A percentile compares a stretch with the other conserved stretches of the same genome.
These are phyloP conservation scores for Phoxinus dragarum DNA, from an alignment of 2,797 vertebrate species.

Conservation along the genomic window DNA sequence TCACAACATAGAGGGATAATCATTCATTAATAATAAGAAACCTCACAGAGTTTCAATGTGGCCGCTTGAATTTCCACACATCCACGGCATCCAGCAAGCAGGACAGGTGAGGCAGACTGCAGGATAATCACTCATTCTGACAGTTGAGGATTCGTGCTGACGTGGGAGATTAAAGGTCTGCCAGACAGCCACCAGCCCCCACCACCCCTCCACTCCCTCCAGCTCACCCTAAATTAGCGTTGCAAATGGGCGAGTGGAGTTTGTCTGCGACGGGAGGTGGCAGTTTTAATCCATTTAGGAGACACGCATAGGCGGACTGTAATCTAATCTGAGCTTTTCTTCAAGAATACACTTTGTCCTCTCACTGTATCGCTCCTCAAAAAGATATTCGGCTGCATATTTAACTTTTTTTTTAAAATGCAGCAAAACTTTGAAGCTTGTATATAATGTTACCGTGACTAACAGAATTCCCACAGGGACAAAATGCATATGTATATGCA, in stretches of 20 bases:
- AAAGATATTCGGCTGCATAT: constrained; percentile 22
- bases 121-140: constrained; percentile 62
- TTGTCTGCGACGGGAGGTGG: constrained; percentile 39
- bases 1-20: constrained; percentile 27
- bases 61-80: constrained; percentile 27
- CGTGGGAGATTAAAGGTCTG: constrained; percentile 62
- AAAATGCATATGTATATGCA: constrained; percentile 20
- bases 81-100: constrained; percentile 48
- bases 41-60: constrained; percentile 24
- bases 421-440: constrained; percentile 10
- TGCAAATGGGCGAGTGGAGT: constrained; percentile 41
- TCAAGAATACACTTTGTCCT: constrained; percentile 46
- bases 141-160: constrained; percentile 59
- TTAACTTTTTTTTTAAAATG: neutral
- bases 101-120: constrained; percentile 44
- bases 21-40: constrained; percentile 55
- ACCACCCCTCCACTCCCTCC: neutral
- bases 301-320: constrained; percentile 55
- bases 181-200: constrained; percentile 4
- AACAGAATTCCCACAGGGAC: neutral
- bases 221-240: constrained; percentile 54
- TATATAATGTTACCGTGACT: neutral
- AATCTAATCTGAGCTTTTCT: constrained; percentile 61
- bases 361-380: constrained; percentile 38
- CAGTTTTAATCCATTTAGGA: constrained; percentile 63